A percentile compares a stretch with the other conserved stretches of the same genome.
Conservation (phyloP, 2,888 invertebrate species). For the Busseola fusca region DNA sequence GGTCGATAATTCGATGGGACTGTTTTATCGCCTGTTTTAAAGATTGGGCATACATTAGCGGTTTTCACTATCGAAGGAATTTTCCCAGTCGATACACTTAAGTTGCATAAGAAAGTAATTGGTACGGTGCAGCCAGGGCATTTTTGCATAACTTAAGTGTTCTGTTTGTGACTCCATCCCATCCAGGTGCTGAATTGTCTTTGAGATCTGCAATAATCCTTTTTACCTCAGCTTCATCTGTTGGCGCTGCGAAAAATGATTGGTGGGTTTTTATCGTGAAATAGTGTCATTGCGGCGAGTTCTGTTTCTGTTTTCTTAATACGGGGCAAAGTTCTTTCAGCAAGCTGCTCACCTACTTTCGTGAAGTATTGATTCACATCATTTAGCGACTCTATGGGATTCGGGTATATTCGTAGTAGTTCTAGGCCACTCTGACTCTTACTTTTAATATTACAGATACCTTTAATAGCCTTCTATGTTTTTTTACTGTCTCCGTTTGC, state of each 20-base stretch:
- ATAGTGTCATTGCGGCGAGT: not conserved
- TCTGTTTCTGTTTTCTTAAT: not conserved
- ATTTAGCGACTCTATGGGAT: not conserved
- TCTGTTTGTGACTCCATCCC: not conserved
- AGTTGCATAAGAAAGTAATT: slow-evolving; percentile 1
- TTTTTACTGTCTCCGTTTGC: not conserved
- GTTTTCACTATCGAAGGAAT: not conserved
- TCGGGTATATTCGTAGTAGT: not conserved
- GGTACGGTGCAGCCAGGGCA: not conserved
- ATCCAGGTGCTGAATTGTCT: not conserved
- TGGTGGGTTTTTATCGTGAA: not conserved
- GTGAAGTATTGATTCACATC: not conserved
- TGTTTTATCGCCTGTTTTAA: not conserved
- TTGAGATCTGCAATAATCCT: not conserved
- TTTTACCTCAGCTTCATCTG: not conserved
- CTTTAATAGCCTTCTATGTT: not conserved
- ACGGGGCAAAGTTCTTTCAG: not conserved
- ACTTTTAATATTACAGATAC: not conserved
- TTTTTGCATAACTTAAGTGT: not conserved
- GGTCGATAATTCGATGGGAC: not conserved
- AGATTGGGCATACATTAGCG: not conserved
- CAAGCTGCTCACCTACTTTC: not conserved
- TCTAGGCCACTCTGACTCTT: not conserved
- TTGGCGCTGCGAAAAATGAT: not conserved
- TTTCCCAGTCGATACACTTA: slow-evolving; percentile 2